A percentile compares a stretch with the other conserved stretches of the same genome.
Conservation (phyloP, 2,888 invertebrate genomes). For the Corythucha ciliata region DNA sequence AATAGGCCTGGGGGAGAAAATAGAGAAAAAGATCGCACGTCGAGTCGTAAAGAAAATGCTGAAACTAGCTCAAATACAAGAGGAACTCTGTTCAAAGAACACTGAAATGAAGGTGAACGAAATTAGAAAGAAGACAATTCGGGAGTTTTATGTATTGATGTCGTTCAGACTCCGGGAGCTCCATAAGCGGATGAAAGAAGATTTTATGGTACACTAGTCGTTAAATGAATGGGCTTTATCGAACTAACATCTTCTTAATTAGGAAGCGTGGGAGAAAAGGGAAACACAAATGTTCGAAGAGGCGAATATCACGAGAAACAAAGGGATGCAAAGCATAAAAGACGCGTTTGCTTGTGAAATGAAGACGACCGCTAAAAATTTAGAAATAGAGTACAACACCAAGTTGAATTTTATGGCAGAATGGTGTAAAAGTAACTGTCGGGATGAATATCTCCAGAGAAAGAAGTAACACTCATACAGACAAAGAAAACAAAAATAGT, state of each 20-base stretch:
- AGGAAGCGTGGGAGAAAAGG: conserved; percentile 14
- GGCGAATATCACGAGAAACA: conserved; percentile 33
- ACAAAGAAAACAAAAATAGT: no score
- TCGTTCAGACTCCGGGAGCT: conserved; percentile 26
- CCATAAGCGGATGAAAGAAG: conserved; percentile 33
- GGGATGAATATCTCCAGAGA: not conserved
- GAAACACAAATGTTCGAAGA: conserved; percentile 17
- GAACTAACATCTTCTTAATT: not conserved
- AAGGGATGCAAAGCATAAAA: conserved; percentile 30
- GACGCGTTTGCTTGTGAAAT: conserved; percentile 41
- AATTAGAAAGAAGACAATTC: conserved; percentile 15
- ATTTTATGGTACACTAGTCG: conserved; percentile 22
- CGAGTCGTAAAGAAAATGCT: no score
- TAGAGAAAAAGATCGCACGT: no score
- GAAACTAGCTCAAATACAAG: no score
- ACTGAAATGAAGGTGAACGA: conserved; percentile 29
- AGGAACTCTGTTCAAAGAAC: no score
- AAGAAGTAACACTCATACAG: not conserved
- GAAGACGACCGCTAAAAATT: conserved; percentile 37
- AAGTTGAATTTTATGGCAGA: not conserved
- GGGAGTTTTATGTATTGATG: conserved; percentile 19
- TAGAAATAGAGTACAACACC: not conserved
- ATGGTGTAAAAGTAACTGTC: not conserved
- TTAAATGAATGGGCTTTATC: not conserved
- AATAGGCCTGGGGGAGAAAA: no score